Evolutionary conservation across 2,797 vertebrate species (phyloP).

Genomic region (Siniperca undulata): DNA sequence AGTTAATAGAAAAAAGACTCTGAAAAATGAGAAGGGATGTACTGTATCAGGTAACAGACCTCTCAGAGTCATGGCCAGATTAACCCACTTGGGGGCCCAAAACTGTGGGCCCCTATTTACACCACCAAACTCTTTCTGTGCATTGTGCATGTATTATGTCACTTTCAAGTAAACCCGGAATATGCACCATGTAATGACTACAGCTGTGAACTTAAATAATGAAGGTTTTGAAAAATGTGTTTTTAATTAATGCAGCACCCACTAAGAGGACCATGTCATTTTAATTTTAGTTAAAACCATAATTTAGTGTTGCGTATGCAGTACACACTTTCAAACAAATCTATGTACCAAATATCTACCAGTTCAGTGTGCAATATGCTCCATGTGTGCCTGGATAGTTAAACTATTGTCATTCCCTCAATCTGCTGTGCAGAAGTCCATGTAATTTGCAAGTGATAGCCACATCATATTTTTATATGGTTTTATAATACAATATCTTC

Average conservation of each 20-base stretch:
- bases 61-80: neutral
- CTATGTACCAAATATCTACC: neutral
- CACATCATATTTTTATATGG: slow-evolving; percentile 4
- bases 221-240: neutral
- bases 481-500: slow-evolving; percentile 9
- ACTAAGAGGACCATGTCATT: neutral
- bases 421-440: slow-evolving; percentile 36
- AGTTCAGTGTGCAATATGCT: neutral
- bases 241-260: neutral
- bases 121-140: neutral
- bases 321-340: neutral
- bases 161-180: neutral
- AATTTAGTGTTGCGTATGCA: neutral
- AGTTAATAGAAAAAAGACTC: neutral
- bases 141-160: neutral
- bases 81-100: neutral
- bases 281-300: neutral
- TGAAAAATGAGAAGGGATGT: neutral
- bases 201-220: neutral
- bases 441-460: slow-evolving; percentile 16
- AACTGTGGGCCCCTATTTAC: neutral
- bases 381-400: neutral
- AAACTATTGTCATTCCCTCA: slow-evolving; percentile 4
- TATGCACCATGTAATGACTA: neutral
- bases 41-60: neutral